These are phyloP conservation scores for Morinoia aosen DNA, from an alignment of 2,888 invertebrate species.

Conservation along the genomic window DNA sequence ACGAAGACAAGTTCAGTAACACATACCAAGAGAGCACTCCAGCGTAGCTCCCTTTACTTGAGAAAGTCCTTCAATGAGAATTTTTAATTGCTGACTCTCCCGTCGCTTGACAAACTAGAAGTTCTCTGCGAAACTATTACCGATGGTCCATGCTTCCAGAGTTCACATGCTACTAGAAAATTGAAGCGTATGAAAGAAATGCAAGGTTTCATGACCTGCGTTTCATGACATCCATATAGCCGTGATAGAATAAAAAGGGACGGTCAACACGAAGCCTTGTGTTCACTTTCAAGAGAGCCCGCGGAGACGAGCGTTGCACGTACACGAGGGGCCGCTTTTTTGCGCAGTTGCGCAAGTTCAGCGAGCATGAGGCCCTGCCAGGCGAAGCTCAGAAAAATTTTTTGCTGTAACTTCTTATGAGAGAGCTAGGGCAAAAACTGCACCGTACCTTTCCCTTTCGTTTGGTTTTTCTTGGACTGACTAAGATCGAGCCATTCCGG, in stretches of 20 bases:
- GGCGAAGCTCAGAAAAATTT: neutral
- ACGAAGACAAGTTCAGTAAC: neutral
- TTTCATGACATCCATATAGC: neutral
- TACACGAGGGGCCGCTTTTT: conserved; percentile 5
- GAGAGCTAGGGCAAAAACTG: neutral
- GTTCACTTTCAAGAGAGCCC: conserved; percentile 19
- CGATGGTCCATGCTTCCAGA: neutral
- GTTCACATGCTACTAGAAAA: neutral
- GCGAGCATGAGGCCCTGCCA: neutral
- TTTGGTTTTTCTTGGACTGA: neutral
- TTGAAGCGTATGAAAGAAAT: neutral
- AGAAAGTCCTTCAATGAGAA: neutral
- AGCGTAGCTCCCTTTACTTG: neutral
- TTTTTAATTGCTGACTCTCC: neutral
- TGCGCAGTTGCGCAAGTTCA: neutral
- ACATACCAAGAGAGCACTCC: neutral
- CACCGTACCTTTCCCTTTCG: conserved; percentile 30
- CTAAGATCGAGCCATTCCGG: neutral
- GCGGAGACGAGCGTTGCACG: conserved; percentile 17
- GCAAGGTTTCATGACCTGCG: neutral
- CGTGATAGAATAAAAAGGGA: conserved; percentile 3
- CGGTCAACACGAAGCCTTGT: neutral
- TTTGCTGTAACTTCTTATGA: neutral
- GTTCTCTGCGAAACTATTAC: neutral
- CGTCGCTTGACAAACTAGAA: neutral